Evolutionary conservation across 2,797 vertebrate species (phyloP).

Genomic region (Nothura maculosa): DNA sequence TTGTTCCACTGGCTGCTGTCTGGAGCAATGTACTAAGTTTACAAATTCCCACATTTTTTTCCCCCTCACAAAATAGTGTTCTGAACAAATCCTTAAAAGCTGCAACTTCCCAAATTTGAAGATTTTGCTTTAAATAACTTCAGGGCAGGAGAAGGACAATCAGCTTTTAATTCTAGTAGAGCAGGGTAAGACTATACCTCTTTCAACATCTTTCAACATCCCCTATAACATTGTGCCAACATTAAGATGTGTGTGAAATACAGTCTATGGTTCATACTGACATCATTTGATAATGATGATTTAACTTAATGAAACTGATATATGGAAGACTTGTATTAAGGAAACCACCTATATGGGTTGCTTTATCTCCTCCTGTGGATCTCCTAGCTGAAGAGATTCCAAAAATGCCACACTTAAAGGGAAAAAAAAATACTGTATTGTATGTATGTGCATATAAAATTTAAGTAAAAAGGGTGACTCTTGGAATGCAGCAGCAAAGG

Average conservation of each 20-base stretch:
- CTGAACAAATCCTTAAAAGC: neutral
- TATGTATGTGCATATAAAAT: too few relatives aligned
- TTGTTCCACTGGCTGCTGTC: neutral
- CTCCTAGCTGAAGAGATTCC: neutral
- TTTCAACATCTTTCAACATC: neutral
- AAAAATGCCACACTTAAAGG: neutral
- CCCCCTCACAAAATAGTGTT: neutral
- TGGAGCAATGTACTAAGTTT: neutral
- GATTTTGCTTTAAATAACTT: neutral
- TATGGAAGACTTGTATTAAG: neutral
- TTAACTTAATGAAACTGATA: neutral
- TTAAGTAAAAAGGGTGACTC: neutral
- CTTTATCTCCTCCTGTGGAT: neutral
- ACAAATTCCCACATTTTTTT: neutral
- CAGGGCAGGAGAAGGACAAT: neutral
- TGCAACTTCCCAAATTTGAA: neutral
- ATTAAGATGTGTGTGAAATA: neutral
- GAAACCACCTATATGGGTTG: constrained; percentile 20
- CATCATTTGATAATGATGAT: neutral
- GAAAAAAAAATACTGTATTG: neutral
- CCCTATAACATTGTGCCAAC: neutral
- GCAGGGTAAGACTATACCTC: neutral
- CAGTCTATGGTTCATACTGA: neutral
- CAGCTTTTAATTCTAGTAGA: neutral
- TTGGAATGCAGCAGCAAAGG: neutral